Evolutionary conservation across 2,888 invertebrate species (phyloP).

Genomic region (Biston betularia): DNA sequence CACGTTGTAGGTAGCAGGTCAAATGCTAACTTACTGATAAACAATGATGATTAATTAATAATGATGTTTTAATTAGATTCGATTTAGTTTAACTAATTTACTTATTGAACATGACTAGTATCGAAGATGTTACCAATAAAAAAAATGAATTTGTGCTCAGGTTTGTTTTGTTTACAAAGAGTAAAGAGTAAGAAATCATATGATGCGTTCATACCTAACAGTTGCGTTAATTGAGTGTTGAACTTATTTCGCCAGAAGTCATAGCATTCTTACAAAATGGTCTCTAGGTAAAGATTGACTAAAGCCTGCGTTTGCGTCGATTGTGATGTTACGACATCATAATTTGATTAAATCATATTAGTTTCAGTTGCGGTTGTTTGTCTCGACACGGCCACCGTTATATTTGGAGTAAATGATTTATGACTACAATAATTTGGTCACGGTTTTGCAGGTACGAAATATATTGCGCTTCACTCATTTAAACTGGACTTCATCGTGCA

Average conservation of each 20-base stretch:
- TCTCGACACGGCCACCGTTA: slow-evolving; percentile 43
- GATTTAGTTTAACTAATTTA: too few species aligned
- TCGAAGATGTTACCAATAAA: too few species aligned
- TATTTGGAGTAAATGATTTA: slow-evolving; percentile 48
- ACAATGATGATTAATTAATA: too few species aligned
- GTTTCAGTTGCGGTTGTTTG: slow-evolving; percentile 55
- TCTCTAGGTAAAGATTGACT: slow-evolving; percentile 46
- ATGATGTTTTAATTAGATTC: too few species aligned
- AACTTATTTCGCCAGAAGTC: slow-evolving; percentile 45
- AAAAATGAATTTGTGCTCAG: too few species aligned
- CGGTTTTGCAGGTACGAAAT: slow-evolving; percentile 25
- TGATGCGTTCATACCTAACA: slow-evolving; percentile 11
- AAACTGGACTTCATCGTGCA: slow-evolving; percentile 23
- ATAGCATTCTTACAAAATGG: slow-evolving; percentile 59
- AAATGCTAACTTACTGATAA: too few species aligned
- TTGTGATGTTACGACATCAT: slow-evolving; percentile 55
- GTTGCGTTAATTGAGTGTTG: slow-evolving; percentile 33
- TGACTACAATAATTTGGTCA: slow-evolving; percentile 31
- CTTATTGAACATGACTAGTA: too few species aligned
- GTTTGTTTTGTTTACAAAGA: too few species aligned
- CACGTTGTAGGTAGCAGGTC: too few species aligned
- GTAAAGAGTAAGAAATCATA: not conserved
- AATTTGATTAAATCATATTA: slow-evolving; percentile 60
- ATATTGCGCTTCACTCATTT: slow-evolving; percentile 31
- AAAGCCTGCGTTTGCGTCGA: slow-evolving; percentile 46